Conservation (phyloP, 2,888 invertebrate species). For the Cephus pygmeus region DNA sequence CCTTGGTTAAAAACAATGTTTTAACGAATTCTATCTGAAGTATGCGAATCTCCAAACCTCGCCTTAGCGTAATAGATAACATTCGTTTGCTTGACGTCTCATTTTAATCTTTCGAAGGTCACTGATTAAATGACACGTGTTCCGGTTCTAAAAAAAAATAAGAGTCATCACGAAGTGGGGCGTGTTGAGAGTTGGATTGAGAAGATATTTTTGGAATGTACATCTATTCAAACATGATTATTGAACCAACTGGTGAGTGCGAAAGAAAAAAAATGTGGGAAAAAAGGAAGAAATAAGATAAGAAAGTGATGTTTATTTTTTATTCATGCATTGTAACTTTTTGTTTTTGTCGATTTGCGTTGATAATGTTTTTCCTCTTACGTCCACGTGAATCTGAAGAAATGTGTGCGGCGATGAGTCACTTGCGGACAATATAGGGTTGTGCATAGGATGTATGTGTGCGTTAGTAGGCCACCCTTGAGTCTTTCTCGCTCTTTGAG, state of each 20-base stretch:
- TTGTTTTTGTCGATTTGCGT: background rate
- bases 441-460: background rate
- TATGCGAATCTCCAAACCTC: background rate
- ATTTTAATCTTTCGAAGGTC: background rate
- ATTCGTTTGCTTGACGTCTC: background rate
- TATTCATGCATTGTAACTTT: background rate
- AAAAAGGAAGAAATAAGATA: background rate
- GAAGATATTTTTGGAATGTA: background rate
- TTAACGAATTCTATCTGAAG: background rate
- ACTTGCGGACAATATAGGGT: background rate
- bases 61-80: background rate
- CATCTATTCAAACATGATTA: background rate
- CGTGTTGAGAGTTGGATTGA: background rate
- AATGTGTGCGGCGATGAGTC: slow-evolving; percentile 1
- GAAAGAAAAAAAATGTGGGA: background rate
- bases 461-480: background rate
- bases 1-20: background rate
- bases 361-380: background rate
- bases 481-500: background rate
- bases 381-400: background rate
- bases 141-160: background rate
- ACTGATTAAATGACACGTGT: background rate
- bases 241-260: background rate
- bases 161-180: background rate
- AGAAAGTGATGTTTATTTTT: background rate